phyloP scores from a whole-genome alignment of 2,888 invertebrate genomes.

The Halictus quadricinctus region DNA sequence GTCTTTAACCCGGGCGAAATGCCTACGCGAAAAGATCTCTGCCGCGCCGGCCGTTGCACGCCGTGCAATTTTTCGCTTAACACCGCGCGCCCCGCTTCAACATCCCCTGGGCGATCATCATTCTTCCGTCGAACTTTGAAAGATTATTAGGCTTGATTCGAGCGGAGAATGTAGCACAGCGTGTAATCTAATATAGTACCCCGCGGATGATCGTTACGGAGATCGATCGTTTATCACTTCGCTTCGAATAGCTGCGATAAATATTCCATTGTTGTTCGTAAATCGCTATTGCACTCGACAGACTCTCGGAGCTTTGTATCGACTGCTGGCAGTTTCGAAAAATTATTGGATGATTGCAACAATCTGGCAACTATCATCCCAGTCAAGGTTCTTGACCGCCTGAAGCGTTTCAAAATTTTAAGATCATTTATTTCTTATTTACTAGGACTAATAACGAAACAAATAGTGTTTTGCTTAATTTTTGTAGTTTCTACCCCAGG shows the following conservation, averaged over 20 bases:
- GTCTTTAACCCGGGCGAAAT: slow-evolving; percentile 28
- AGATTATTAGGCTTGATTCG: slow-evolving; percentile 26
- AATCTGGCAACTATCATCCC: not conserved
- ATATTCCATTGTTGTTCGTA: slow-evolving; percentile 9
- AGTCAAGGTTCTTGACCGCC: too few species aligned
- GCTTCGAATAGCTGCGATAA: slow-evolving; percentile 12
- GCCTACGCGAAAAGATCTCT: slow-evolving; percentile 22
- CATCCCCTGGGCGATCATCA: slow-evolving; percentile 16
- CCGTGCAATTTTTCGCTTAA: slow-evolving; percentile 38
- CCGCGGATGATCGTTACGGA: slow-evolving; percentile 22
- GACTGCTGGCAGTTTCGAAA: not conserved
- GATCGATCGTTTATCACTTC: slow-evolving; percentile 11
- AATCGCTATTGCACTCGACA: not conserved
- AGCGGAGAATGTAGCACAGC: not conserved
- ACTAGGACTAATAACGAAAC: too few species aligned
- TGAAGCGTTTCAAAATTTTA: too few species aligned
- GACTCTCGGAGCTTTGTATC: not conserved
- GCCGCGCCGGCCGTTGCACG: not conserved
- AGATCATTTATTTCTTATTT: too few species aligned
- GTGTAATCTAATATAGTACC: not conserved
- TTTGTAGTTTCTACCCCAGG: too few species aligned
- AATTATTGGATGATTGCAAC: not conserved
- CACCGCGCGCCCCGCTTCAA: slow-evolving; percentile 21
- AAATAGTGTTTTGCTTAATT: too few species aligned
- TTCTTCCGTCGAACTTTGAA: slow-evolving; percentile 26